Conservation (phyloP, 1,140 invertebrate genomes). For the Bemisia tabaci region DNA sequence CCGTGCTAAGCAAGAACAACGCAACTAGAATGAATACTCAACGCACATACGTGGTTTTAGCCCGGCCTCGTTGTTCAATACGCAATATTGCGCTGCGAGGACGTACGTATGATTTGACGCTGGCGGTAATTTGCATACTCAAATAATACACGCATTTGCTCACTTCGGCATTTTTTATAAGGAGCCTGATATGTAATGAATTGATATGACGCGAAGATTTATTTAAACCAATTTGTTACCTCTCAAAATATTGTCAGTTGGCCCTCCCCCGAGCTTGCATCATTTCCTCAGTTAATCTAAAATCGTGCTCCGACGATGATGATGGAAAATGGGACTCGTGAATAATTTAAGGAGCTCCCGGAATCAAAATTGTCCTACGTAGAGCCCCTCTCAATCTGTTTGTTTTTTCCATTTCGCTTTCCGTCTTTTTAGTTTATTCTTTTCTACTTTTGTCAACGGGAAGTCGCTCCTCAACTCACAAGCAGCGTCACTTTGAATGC, state of each 20-base stretch:
- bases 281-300: background rate
- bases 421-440: no score
- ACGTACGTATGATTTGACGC: background rate
- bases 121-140: background rate
- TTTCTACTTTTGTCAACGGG: no score
- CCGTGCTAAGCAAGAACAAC: no score
- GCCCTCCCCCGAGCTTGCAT: background rate
- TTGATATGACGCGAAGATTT: background rate
- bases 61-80: no score
- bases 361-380: no score
- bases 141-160: background rate
- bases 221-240: background rate
- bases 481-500: no score
- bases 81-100: no score
- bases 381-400: no score
- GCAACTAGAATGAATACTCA: no score
- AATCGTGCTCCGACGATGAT: background rate
- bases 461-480: no score
- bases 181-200: background rate
- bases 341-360: conserved; percentile 1
- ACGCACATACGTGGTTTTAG: no score
- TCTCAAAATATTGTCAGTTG: background rate
- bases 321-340: background rate
- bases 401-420: no score
- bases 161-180: background rate